Base-by-base conservation (phyloP, 2,113 vertebrate genomes). In the Indri indri region DNA sequence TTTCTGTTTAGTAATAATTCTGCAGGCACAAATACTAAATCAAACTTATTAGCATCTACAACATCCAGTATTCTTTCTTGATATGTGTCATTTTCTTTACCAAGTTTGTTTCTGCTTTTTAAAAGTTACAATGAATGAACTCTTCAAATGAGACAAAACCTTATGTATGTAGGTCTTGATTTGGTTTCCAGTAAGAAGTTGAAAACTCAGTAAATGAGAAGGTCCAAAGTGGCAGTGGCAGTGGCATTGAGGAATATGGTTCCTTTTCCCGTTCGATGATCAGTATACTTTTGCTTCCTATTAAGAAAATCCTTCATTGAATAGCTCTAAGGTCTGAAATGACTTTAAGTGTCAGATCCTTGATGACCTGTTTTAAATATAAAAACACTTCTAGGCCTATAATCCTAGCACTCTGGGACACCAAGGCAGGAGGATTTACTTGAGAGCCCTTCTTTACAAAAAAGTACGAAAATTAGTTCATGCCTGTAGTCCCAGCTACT, bases 281-380 rank as follows among this genome's bases (percentile, higher is more conserved):
- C 52, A 73, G 18, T 23, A 42, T 50, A 45, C 34, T 82, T 0
- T 63, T 96, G 61, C 74, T 66, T 34, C 23, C 70, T 88, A 0
- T 57, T 68, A 71, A 91, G 59, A 90, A 96, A 97, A 70, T 63
- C 27, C 12, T 73, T 81, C 73, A 22, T 87, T 81, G 11, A 45
- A 40, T 76, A 61, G 18, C 61, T 94, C n/a, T 91, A 63, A 96
- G 50, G 14, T 79, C 74, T 90, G 34, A 70, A 79, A 54, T 91
- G 42, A 83, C 52, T 65, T 77, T 73, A 70, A 79, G 8, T 95
- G 80, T 73, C 88, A 88, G 37, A 34, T 59, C 68, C 42, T 90
- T 83, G 47, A 47, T 95, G 79, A 94, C 68, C 65, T 91, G 13
- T 61, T 90, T 91, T 96, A 94, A 79, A 77, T 88, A 81, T 81